These are phyloP conservation scores for Chaunax sp. DNA, from an alignment of 2,797 vertebrate species.

Conservation along the genomic window DNA sequence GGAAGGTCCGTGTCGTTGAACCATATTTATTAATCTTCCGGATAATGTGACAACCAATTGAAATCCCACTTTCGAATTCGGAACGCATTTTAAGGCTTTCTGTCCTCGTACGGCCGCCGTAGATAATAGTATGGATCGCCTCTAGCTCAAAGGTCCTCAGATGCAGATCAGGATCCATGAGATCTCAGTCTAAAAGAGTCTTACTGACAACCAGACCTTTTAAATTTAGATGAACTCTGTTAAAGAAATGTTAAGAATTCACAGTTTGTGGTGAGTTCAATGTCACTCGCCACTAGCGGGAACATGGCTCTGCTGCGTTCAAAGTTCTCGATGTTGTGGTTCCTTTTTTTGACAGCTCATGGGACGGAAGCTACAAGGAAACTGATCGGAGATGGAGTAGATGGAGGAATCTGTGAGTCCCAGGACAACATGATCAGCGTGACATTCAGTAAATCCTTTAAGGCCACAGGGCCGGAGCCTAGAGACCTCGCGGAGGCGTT, in stretches of 20 bases:
- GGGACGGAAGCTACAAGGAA: constrained; percentile 5
- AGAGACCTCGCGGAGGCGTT: constrained; percentile 75
- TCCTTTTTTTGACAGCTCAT: constrained; percentile 31
- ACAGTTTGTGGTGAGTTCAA: constrained; percentile 20
- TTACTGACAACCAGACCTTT: too few relatives aligned
- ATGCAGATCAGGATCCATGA: background rate
- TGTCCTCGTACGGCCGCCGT: too few relatives aligned
- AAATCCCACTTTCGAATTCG: too few relatives aligned
- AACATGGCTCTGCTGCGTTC: constrained; percentile 47
- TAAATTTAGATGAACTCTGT: background rate
- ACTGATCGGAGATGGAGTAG: constrained; percentile 13
- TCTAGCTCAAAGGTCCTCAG: constrained; percentile 1
- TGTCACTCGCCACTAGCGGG: background rate
- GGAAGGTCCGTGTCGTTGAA: too few relatives aligned
- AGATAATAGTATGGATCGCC: constrained; percentile 27
- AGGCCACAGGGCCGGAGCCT: constrained; percentile 65
- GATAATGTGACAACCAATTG: too few relatives aligned
- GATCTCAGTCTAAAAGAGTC: too few relatives aligned
- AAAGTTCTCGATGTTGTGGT: constrained; percentile 27
- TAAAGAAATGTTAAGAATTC: too few relatives aligned
- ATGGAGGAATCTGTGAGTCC: background rate
- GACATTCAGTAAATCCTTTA: background rate
- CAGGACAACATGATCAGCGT: background rate
- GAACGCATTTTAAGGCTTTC: too few relatives aligned
- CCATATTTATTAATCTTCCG: too few relatives aligned